These are phyloP conservation scores for Epistrophe grossulariae DNA, from an alignment of 2,888 invertebrate species.

Conservation along the genomic window DNA sequence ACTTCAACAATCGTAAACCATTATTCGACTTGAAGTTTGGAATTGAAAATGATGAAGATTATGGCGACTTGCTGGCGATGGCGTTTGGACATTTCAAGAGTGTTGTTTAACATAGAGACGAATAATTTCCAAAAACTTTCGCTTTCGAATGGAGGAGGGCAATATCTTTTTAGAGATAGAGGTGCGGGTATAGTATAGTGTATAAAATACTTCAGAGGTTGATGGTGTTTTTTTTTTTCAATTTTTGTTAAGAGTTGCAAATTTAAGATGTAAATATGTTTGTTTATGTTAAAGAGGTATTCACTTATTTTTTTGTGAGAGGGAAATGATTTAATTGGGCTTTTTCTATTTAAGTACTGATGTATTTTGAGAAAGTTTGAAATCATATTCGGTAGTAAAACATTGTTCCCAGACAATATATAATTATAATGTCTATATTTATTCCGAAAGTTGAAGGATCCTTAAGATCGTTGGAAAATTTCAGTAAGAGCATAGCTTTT, in stretches of 20 bases:
- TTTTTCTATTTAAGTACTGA: neutral
- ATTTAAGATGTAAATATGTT: constrained; percentile 24
- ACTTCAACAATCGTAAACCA: constrained; percentile 38
- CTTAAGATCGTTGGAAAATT: too few species aligned
- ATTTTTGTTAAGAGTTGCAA: constrained; percentile 45
- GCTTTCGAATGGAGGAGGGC: constrained; percentile 66
- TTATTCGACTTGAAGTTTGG: constrained; percentile 46
- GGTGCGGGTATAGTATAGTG: neutral
- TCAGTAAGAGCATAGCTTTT: too few species aligned
- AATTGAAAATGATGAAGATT: constrained; percentile 50
- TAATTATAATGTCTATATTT: too few species aligned
- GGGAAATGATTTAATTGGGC: constrained; percentile 44
- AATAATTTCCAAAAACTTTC: constrained; percentile 70
- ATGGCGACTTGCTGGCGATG: constrained; percentile 57
- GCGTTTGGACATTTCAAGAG: constrained; percentile 40
- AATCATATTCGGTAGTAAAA: constrained; percentile 35
- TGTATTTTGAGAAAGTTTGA: constrained; percentile 17
- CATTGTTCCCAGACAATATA: neutral
- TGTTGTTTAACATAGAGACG: constrained; percentile 35
- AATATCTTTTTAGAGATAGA: constrained; percentile 34
- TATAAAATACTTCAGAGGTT: constrained; percentile 46
- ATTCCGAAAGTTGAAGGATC: too few species aligned
- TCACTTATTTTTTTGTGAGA: neutral
- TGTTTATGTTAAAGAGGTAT: constrained; percentile 35
- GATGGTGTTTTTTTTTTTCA: constrained; percentile 38